phyloP scores from a whole-genome alignment of 2,888 invertebrate species.

The Bugula neritina region DNA sequence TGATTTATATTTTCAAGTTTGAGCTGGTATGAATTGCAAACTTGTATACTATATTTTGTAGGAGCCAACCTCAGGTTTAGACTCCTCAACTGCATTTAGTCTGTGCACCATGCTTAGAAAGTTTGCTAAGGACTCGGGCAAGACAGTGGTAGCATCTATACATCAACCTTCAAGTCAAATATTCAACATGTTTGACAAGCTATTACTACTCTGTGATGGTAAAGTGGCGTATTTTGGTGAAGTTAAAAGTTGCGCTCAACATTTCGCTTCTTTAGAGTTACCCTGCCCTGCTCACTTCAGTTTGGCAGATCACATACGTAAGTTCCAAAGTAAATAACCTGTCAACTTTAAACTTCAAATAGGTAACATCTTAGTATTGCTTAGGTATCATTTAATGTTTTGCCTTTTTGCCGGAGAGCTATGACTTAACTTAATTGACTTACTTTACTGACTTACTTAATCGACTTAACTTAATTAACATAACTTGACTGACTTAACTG shows the following conservation, averaged over 20 bases:
- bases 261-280: conserved; percentile 67
- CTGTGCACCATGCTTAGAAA: conserved; percentile 68
- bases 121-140: conserved; percentile 69
- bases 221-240: conserved; percentile 68
- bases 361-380: too few relatives aligned
- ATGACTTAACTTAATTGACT: too few relatives aligned
- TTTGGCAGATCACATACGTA: conserved; percentile 65
- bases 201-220: conserved; percentile 62
- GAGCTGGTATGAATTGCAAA: too few relatives aligned
- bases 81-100: conserved; percentile 71
- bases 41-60: too few relatives aligned
- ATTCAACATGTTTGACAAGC: conserved; percentile 69
- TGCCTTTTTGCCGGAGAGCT: too few relatives aligned
- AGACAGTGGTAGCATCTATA: conserved; percentile 72
- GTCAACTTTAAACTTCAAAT: too few relatives aligned
- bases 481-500: too few relatives aligned
- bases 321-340: too few relatives aligned
- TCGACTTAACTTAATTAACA: too few relatives aligned
- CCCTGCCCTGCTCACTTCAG: conserved; percentile 71
- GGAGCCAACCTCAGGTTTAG: conserved; percentile 78
- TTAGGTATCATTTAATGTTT: too few relatives aligned
- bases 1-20: too few relatives aligned
- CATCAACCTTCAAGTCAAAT: conserved; percentile 79
- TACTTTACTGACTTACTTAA: too few relatives aligned
- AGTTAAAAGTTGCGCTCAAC: conserved; percentile 65